Evolutionary conservation across 2,888 invertebrate genomes (phyloP).

Genomic region (Epinotia ramella): DNA sequence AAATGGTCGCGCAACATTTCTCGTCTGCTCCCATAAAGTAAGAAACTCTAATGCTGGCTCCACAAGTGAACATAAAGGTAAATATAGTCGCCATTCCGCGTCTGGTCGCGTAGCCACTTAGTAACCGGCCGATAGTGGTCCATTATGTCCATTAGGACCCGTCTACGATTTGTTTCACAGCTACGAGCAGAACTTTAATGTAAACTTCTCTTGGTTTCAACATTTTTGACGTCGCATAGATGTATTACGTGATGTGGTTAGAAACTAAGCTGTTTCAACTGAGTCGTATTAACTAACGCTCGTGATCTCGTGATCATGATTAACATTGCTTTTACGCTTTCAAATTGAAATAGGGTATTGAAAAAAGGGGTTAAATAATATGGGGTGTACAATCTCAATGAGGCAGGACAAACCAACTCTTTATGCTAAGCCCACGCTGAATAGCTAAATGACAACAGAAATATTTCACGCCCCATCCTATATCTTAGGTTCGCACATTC

Average conservation of each 20-base stretch:
- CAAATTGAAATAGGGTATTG: background rate
- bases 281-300: background rate
- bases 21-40: conserved; percentile 24
- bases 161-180: conserved; percentile 73
- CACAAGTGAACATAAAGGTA: conserved; percentile 39
- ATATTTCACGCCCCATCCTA: no score
- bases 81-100: conserved; percentile 52
- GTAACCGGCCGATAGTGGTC: conserved; percentile 56
- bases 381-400: no score
- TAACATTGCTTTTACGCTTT: background rate
- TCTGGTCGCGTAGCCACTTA: conserved; percentile 67
- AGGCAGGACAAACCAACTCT: no score
- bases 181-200: conserved; percentile 60
- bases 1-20: background rate
- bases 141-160: conserved; percentile 68
- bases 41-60: conserved; percentile 15
- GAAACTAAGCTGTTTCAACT: background rate
- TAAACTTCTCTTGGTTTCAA: conserved; percentile 64
- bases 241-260: conserved; percentile 20
- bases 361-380: no score
- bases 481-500: no score
- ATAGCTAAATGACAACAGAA: no score
- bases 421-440: no score
- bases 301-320: background rate
- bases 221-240: conserved; percentile 13